phyloP scores from a whole-genome alignment of 2,888 invertebrate genomes.

The Sarcophaga variegata region DNA sequence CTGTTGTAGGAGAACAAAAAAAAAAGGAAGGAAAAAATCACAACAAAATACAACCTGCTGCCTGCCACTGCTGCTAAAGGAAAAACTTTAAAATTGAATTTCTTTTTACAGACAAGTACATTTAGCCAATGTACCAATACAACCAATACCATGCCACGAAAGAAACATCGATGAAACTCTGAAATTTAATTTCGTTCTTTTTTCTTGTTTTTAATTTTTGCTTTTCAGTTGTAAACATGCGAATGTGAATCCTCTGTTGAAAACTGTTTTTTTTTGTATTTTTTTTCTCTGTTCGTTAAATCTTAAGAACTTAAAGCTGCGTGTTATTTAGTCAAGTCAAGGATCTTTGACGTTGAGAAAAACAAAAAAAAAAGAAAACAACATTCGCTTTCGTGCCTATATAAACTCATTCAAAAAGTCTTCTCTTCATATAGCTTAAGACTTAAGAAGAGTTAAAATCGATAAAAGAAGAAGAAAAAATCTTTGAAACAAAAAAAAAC shows the following conservation, averaged over 20 bases:
- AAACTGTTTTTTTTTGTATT: background rate
- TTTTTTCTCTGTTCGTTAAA: conserved; percentile 4
- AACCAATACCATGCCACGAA: conserved; percentile 48
- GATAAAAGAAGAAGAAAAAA: conserved; percentile 16
- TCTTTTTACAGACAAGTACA: conserved; percentile 64
- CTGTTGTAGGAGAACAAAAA: conserved; percentile 26
- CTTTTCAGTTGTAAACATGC: conserved; percentile 47
- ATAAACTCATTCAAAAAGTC: conserved; percentile 65
- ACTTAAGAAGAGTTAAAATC: conserved; percentile 19
- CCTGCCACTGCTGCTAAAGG: conserved; percentile 55
- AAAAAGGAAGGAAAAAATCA: conserved; percentile 8
- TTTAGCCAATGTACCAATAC: conserved; percentile 47
- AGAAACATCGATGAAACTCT: conserved; percentile 47
- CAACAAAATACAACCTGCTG: conserved; percentile 58
- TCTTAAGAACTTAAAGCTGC: conserved; percentile 45
- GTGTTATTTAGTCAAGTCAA: conserved; percentile 45
- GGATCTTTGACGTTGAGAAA: conserved; percentile 51
- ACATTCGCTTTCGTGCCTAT: conserved; percentile 79
- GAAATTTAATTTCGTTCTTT: background rate
- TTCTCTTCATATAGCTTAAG: conserved; percentile 53
- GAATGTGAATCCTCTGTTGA: conserved; percentile 43
- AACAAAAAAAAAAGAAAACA: conserved; percentile 40
- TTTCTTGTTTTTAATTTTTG: background rate
- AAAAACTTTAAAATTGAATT: conserved; percentile 48
- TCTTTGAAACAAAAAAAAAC: conserved; percentile 6